Percentiles rank a stretch among this genome's conserved stretches.
phyloP scores from a whole-genome alignment of 1,140 invertebrate genomes.

The Solen grandis region DNA sequence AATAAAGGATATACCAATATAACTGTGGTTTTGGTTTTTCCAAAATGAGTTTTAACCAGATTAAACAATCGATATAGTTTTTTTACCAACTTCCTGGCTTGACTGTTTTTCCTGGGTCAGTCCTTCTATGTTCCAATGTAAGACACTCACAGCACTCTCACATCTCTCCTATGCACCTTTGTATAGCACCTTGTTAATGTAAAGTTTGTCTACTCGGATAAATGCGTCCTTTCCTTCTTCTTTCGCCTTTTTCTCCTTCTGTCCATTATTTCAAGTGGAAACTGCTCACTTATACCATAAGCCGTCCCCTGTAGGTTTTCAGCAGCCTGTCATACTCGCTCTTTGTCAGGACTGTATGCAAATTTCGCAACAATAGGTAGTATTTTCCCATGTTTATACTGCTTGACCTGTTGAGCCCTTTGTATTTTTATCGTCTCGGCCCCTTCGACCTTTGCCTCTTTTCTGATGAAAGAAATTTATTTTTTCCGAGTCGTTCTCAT shows the following conservation, averaged over 20 bases:
- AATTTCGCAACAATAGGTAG: slow-evolving; percentile 21
- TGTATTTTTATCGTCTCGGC: slow-evolving; percentile 19
- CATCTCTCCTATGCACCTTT: neutral
- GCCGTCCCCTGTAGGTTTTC: neutral
- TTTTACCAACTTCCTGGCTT: neutral
- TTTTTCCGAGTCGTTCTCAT: too few relatives aligned
- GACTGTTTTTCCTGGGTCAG: neutral
- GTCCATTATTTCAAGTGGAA: neutral
- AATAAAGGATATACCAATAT: too few relatives aligned
- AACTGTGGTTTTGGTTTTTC: too few relatives aligned
- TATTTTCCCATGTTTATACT: neutral
- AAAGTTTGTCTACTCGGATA: neutral
- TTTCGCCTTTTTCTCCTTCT: neutral
- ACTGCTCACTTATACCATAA: slow-evolving; percentile 1
- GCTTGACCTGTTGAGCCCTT: neutral
- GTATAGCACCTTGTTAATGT: neutral
- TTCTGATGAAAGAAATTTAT: neutral
- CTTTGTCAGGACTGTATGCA: too few relatives aligned
- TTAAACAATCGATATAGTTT: too few relatives aligned
- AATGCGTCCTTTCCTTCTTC: neutral
- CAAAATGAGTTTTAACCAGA: too few relatives aligned
- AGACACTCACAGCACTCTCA: neutral
- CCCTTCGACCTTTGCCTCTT: neutral
- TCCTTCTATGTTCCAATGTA: neutral
- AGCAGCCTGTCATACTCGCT: neutral